Base-by-base conservation (phyloP, 1,140 invertebrate genomes). In the Brachionus rubens region DNA sequence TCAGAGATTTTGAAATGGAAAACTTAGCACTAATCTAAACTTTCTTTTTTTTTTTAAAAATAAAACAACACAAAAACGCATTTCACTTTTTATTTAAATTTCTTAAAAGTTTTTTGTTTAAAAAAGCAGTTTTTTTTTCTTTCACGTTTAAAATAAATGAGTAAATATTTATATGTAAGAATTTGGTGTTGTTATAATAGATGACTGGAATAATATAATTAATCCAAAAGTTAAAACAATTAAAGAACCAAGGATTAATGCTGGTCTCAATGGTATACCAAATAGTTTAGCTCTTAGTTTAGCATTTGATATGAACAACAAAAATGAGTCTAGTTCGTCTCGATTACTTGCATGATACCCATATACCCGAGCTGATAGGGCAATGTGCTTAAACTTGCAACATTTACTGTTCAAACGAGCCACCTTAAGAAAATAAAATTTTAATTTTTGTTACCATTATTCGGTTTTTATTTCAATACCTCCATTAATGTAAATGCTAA, bases 291-390 rank as follows among this genome's bases (percentile, higher is more conserved):
- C 82, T 78, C 81, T 81, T 24, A 84, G 59, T 46, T 77, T 79
- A 19, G 82, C 80, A 48, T 81, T 78, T 16, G 78, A 48, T 5
- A 84, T 80, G 79, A 84, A 85, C 21, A 81, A 76, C 9, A 85
- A 79, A 76, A 85, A 85, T 0, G 83, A 85, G 75, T 85, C 84
- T 1, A 85, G 79, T 43, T 85, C 83, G 41, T 82, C 59, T 26
- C 81, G 80, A 7, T 80, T 82, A 19, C 77, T 79, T 41, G 78
- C 79, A 48, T 83, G 83, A 78, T 84, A 85, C 16, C 84, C 84
- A 79, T 84, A 84, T 16, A 85, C 83, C 76, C 83, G 75, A 77
- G 80, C 82, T 67, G 83, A 82, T 43, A 85, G 77, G 12, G 82
- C 80, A 48, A 84, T 81, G 43, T 83, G 83, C 16, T 81, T 81